These are phyloP conservation scores for Limonius californicus DNA, from an alignment of 1,140 invertebrate genomes.

Conservation along the genomic window DNA sequence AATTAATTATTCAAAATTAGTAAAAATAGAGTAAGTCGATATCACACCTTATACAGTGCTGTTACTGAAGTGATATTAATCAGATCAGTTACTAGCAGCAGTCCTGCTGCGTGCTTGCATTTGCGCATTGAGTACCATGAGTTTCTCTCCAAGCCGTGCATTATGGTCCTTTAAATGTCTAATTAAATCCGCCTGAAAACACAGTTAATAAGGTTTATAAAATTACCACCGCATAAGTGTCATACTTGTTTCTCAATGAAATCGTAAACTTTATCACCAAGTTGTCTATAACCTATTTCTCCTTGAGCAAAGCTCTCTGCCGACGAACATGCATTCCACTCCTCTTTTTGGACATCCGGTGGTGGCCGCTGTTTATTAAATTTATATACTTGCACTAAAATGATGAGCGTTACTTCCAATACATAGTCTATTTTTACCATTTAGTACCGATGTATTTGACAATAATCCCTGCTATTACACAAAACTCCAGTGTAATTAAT, in stretches of 20 bases:
- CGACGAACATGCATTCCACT: slow-evolving; percentile 53
- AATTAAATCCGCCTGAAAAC: slow-evolving; percentile 51
- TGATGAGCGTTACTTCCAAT: not conserved
- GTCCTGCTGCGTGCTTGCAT: slow-evolving; percentile 24
- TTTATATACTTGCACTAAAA: slow-evolving; percentile 45
- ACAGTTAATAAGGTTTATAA: not conserved
- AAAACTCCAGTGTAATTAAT: slow-evolving; percentile 54
- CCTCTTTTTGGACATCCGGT: slow-evolving; percentile 56
- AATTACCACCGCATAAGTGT: not conserved
- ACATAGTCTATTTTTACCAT: too few relatives aligned
- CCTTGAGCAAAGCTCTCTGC: slow-evolving; percentile 50
- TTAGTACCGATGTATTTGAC: slow-evolving; percentile 59
- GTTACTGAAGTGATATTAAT: too few relatives aligned
- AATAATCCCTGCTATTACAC: slow-evolving; percentile 54
- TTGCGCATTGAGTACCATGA: slow-evolving; percentile 47
- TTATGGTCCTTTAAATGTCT: slow-evolving; percentile 52
- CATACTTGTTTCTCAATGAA: slow-evolving; percentile 61
- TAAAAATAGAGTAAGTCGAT: too few relatives aligned
- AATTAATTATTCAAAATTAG: too few relatives aligned
- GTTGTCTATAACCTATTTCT: slow-evolving; percentile 56
- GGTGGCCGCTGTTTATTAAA: slow-evolving; percentile 56
- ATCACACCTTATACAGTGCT: too few relatives aligned
- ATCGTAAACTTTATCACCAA: slow-evolving; percentile 55
- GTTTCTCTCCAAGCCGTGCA: slow-evolving; percentile 48
- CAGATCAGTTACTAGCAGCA: not conserved